Evolutionary conservation across 2,113 vertebrate genomes (phyloP).

Genomic region (Pandion haliaetus): DNA sequence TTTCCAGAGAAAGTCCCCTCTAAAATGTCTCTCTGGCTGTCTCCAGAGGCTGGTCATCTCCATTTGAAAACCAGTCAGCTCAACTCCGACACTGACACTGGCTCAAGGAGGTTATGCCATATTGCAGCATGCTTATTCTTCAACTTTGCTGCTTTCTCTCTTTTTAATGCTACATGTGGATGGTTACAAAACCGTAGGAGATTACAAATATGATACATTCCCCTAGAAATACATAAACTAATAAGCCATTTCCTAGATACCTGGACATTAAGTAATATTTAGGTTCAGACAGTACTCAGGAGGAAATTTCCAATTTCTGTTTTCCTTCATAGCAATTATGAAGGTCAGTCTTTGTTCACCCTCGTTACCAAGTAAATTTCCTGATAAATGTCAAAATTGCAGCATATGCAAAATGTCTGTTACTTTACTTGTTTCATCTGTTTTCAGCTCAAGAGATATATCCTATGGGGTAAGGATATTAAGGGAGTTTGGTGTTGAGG

Average conservation of each 20-base stretch:
- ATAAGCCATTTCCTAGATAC: background rate
- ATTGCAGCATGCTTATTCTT: background rate
- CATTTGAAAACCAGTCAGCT: background rate
- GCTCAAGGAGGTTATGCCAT: background rate
- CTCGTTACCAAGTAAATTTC: background rate
- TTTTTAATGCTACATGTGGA: background rate
- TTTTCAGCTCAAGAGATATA: accelerated
- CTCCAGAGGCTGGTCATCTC: background rate
- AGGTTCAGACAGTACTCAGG: background rate
- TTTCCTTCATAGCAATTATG: background rate
- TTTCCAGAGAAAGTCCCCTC: background rate
- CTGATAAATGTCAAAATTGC: background rate
- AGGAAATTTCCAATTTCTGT: background rate
- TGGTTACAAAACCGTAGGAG: background rate
- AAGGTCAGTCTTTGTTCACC: background rate
- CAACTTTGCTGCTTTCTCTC: background rate
- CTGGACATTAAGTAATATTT: background rate
- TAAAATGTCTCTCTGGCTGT: background rate
- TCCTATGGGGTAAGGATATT: background rate
- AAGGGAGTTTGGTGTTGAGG: background rate
- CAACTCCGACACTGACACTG: background rate
- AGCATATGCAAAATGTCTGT: background rate
- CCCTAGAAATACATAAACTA: background rate
- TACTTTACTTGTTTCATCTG: background rate
- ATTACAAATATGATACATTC: background rate